Evolutionary conservation across 2,888 invertebrate species (phyloP), one percentile per base, ranked within the genome.

Genomic region (Philhelius pedissequus): DNA sequence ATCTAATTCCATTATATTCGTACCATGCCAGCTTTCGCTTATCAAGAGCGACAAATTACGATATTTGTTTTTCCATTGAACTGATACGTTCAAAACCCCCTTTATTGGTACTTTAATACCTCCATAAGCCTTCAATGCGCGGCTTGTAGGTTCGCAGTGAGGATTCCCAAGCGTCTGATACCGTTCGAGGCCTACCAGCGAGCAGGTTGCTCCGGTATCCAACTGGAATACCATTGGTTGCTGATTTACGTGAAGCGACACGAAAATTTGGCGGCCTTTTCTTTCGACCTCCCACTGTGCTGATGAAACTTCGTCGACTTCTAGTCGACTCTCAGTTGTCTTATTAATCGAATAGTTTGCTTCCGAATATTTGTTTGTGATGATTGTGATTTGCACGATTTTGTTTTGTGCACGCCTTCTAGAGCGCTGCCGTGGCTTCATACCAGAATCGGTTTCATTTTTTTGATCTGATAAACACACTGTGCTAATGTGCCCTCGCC

Each of bases 151-250:
- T 50, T 50, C 18, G 3, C 13, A 50, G n/a, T 7, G 50, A 1
- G 52, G 52, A 1, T n/a, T 15, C 27, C 52, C 52, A 6, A 50
- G n/a, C 3, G 3, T n/a, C 3, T 18, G 15, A 40, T 15, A 15
- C 6, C 40, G 15, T 18, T 40, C 15, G 6, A 40, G 40, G 2
- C 56, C 56, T 2, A 70, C 9, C 15, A 71, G 13, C n/a, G 38
- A 71, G 18, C 38, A 52, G 4, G 71, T 71, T 11, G 62, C 60
- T 11, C 73, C 27, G 1, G 71, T 71, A n/a, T 71, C 60, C 3
- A 60, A 15, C 32, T 60, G 71, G n/a, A 60, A 71, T 35, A 11
- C 7, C 20, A 62, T 27, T 4, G 60, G 30, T 18, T 27, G 40
- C 50, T 71, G 25, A 50, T 71, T 60, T 11, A 50, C 48, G 32